Base-by-base conservation (phyloP, 1,140 invertebrate genomes). In the Charaxes varanes region DNA sequence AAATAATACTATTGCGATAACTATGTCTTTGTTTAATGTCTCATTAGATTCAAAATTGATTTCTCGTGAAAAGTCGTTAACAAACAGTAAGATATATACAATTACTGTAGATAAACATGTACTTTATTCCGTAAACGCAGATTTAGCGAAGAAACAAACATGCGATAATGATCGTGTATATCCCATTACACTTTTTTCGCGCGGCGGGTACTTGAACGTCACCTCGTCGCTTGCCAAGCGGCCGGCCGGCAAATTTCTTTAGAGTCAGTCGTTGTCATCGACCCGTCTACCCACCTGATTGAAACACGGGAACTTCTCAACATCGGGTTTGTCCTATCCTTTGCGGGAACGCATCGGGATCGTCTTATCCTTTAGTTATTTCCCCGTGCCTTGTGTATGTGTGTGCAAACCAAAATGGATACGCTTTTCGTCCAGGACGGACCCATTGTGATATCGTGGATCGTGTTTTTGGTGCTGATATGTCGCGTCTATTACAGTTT, bases 211-310 rank as follows among this genome's bases (percentile, higher is more conserved):
- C 46, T 55, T 55, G 40, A 53, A 56, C 41, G 41, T 33, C n/a
- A n/a, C n/a, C n/a, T n/a, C n/a, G n/a, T n/a, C 66, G 51, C 60
- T 60, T 77, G 73, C 77, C 77, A 78, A 76, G 60, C 62, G 54
- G 49, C 26, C 61, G 49, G 42, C 72, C n/a, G n/a, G 66, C 73
- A 78, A n/a, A n/a, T 82, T 69, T 72, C 71, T 81, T 52, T 66
- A 59, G 71, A 63, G 77, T 73, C 72, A 71, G 60, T 36, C 50
- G 53, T 63, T 79, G 71, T 74, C 74, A 79, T 58, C 73, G 67
- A 62, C 67, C 70, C 49, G 62, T 57, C 63, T 72, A 62, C 66
- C 69, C 71, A 68, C 66, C 66, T 53, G 32, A 49, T 40, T 47
- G 53, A 55, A 43, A 60, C 51, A 62, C 51, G 41, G 35, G 30